Evolutionary conservation across 2,888 invertebrate species (phyloP).

Genomic region (Drosophila longiperda): DNA sequence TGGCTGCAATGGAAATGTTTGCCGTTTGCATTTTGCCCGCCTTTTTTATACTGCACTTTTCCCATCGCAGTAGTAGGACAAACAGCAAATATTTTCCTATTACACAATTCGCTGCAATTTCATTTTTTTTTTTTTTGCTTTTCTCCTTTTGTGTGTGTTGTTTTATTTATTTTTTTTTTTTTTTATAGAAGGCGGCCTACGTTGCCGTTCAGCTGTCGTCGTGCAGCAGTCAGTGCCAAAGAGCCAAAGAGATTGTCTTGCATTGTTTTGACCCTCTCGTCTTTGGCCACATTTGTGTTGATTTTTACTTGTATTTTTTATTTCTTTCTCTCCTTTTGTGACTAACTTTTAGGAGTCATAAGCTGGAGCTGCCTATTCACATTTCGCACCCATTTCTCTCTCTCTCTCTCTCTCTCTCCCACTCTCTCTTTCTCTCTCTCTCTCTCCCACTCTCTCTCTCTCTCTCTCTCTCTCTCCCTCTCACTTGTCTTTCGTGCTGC

Average conservation of each 20-base stretch:
- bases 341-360: not conserved
- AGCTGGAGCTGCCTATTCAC: not conserved
- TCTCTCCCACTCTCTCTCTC: constrained; percentile 18
- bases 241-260: constrained; percentile 51
- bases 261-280: constrained; percentile 40
- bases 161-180: not conserved
- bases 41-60: constrained; percentile 63
- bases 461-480: constrained; percentile 27
- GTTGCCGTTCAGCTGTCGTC: constrained; percentile 11
- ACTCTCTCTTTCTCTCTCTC: constrained; percentile 21
- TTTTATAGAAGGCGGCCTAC: constrained; percentile 33
- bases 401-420: not conserved
- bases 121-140: not conserved
- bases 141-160: not conserved
- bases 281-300: not conserved
- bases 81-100: constrained; percentile 59
- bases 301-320: constrained; percentile 22
- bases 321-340: constrained; percentile 21
- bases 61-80: constrained; percentile 59
- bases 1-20: constrained; percentile 66
- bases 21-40: constrained; percentile 36
- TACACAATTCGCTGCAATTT: constrained; percentile 61
- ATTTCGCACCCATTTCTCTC: constrained; percentile 46
- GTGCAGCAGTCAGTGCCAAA: constrained; percentile 1
- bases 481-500: constrained; percentile 39